Evolutionary conservation across 2,113 vertebrate genomes (phyloP), one percentile per base, ranked within the genome.

Genomic region (Callopanchax toddi): DNA sequence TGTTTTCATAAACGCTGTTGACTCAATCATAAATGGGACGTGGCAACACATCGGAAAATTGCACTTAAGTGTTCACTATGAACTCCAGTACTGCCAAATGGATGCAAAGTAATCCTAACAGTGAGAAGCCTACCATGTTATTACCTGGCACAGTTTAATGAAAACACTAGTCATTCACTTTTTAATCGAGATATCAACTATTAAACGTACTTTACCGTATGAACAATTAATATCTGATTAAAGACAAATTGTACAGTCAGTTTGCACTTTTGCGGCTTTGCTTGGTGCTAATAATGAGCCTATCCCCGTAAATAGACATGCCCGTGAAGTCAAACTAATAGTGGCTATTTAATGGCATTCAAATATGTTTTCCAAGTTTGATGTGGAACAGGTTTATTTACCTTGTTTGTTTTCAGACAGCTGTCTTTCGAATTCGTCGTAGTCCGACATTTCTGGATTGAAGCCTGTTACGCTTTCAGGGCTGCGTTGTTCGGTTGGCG

Each of bases 351-450:
- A 32, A 36, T 10, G 55, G 32, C 12, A 1, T 6, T 4, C 5
- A 5, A 0, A 5, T 1, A 0, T 5, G 11, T 22, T 55, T 60
- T n/a, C 32, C 2, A 1, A 11, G 16, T 4, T 15, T 2, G 7
- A 1, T 23, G 1, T 32, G 13, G 0, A 37, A 0, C 2, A 4
- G 1, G 5, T 22, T 16, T 1, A 17, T 44, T 89, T 86, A 95
- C 94, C 93, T 91, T 96, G 94, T 71, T 95, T 95, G 76, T 97
- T 96, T 82, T 96, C 95, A 55, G 94, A 95, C 23, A 96, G 90
- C 83, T 97, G 94, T 76, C 94, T 91, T 86, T 97, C 94, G 61
- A 96, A 95, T 88, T 96, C 94, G 87, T 96, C 94, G 89, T 95
- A 97, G 86, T 97, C 95, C 71, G 94, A 97, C 94, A 96, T 96